phyloP scores from a whole-genome alignment of 2,888 invertebrate species.

The Chymomyza caudatula region DNA sequence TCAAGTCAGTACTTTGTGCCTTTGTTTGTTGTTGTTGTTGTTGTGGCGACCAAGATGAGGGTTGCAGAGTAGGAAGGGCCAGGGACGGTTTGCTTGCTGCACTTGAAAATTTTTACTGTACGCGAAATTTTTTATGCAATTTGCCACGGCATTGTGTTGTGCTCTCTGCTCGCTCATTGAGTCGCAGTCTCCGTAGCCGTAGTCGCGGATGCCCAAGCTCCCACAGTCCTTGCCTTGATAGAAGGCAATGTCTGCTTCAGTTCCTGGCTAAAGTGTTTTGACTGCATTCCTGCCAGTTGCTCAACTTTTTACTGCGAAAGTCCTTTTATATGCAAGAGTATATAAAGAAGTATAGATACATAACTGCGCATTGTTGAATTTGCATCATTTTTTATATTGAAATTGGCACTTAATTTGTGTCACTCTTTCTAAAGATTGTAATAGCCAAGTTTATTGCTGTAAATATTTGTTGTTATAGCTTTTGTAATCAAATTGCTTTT shows the following conservation, averaged over 20 bases:
- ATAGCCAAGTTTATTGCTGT: neutral
- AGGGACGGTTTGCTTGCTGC: constrained; percentile 38
- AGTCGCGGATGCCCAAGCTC: neutral
- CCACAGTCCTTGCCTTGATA: constrained; percentile 14
- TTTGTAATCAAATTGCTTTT: constrained; percentile 28
- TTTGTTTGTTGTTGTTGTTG: too few species aligned
- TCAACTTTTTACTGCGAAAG: constrained; percentile 26
- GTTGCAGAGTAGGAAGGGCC: neutral
- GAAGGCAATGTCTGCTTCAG: neutral
- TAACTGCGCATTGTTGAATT: constrained; percentile 22
- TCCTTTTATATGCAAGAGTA: neutral
- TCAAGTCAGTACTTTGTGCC: neutral
- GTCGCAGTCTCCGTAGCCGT: neutral
- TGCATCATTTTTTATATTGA: constrained; percentile 42
- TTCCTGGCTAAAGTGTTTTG: constrained; percentile 24
- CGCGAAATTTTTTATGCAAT: constrained; percentile 60
- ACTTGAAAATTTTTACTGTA: constrained; percentile 60
- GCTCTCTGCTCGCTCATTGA: neutral
- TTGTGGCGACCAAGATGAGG: neutral
- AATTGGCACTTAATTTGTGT: constrained; percentile 61
- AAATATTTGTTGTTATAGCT: neutral
- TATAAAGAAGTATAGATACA: neutral
- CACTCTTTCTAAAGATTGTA: constrained; percentile 5
- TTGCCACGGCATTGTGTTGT: constrained; percentile 37
- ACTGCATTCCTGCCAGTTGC: constrained; percentile 40